These are phyloP conservation scores for Athalia circularis DNA, from an alignment of 2,888 invertebrate species.

Conservation along the genomic window DNA sequence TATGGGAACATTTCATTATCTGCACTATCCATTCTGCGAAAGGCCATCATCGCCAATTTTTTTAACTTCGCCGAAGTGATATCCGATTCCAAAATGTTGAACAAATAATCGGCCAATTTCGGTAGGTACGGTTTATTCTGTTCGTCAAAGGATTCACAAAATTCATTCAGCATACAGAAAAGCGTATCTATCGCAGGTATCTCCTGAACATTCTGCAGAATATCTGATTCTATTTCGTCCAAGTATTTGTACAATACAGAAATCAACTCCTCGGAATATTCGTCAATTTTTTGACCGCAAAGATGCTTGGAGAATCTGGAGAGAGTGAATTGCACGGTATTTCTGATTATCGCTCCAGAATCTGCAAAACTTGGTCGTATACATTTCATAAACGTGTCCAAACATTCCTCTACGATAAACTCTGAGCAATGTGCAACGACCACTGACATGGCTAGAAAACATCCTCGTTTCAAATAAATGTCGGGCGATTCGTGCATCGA, in stretches of 20 bases:
- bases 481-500: not conserved
- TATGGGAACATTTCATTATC: conserved; percentile 1
- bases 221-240: not conserved
- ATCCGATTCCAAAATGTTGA: not conserved
- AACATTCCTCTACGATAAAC: conserved; percentile 6
- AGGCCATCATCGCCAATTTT: not conserved
- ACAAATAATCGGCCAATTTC: conserved; percentile 6
- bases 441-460: conserved; percentile 6
- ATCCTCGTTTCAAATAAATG: conserved; percentile 21
- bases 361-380: conserved; percentile 1
- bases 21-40: not conserved
- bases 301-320: not conserved
- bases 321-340: conserved; percentile 9
- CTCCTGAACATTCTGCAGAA: not conserved
- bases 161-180: conserved; percentile 9
- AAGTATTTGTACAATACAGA: not conserved
- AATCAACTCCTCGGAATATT: conserved; percentile 1
- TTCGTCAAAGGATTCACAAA: not conserved
- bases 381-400: not conserved
- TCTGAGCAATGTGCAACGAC: conserved; percentile 1
- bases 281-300: not conserved
- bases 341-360: not conserved
- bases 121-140: not conserved
- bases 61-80: not conserved
- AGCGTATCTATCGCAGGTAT: not conserved